Base-by-base conservation (phyloP, 2,113 vertebrate genomes). In the Tautogolabrus adspersus region DNA sequence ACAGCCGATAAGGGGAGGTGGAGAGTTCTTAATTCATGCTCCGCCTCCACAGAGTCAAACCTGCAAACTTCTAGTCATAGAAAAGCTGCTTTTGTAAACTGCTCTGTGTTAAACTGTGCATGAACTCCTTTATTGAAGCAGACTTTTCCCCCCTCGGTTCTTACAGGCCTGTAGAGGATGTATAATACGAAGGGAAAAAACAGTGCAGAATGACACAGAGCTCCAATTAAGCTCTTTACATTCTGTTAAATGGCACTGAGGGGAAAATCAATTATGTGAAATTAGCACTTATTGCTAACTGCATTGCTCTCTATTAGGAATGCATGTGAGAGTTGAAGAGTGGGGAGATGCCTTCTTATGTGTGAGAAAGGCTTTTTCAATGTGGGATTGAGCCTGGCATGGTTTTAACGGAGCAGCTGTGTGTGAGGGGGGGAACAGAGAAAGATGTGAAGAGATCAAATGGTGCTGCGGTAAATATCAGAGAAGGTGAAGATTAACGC, bases 371-470 rank as follows among this genome's bases (percentile, higher is more conserved):
- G 73, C 61, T 81, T 87, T 75, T 81, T 65, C 44, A 58, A 42
- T 3, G 54, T 13, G 8, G 72, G 77, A 82, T 86, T 68, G 84
- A 75, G 62, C 81, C 59, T 40, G 5, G 8, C n/a, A 58, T 69
- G 77, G 54, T 60, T 77, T 66, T 51, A 52, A 51, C 16, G 0
- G 19, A 47, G 74, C 62, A 10, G 72, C 57, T 15, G 47, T 13
- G 55, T 40, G 44, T 6, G 18, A 1, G 47, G 6, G 18, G 37
- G 46, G 58, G 63, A 57, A 60, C 10, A 16, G 58, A 69, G 51
- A 42, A 58, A 57, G 63, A 83, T 70, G 46, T 59, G 38, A 19
- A 77, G 49, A 77, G 85, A 89, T 91, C 78, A 89, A 88, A 88
- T 64, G 78, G 18, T 22, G 47, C 68, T 10, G 79, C 46, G 9